Evolutionary conservation across 2,888 invertebrate genomes (phyloP), one percentile per base, ranked within the genome.

Genomic region (Dioctria rufipes): DNA sequence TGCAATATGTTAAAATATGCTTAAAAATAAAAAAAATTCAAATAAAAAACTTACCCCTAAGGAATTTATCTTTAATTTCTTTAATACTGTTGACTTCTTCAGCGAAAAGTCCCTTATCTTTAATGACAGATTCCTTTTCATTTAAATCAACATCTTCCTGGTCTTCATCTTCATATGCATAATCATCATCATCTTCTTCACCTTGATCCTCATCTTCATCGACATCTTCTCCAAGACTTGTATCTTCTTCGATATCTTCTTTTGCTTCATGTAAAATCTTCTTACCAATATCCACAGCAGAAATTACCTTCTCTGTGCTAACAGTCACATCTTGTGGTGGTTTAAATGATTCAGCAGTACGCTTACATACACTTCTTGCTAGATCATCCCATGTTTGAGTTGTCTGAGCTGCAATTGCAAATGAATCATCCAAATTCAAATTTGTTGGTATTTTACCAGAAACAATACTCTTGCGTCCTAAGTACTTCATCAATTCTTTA

Each of bases 401-500:
- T 3, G 83, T 83, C 11, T 83, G 82, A 9, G 49, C 49, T 9
- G 67, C 65, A 42, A 80, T 77, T 4, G 51, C 11, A 6, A 40
- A 5, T 2, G 83, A 84, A 0, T 84, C 84, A 5, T 84, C 84
- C 8, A 85, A 83, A 71, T 86, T 86, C 69, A 85, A 84, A 82
- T 86, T 81, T 5, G 82, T 81, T 0, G 86, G 85, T 63, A 86
- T 82, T 63, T 85, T 85, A 77, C 85, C 86, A 6, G 87, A 86
- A 67, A 86, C 81, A 71, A 86, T 84, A 46, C 86, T 83, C 66
- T 86, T 86, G 77, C 87, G 83, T n/a, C 87, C 86, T 0, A 87
- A 87, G 81, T 87, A 89, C 65, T 86, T 87, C 86, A 95, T 92
- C 54, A 94, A 91, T 78, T 92, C 90, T 84, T 92, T 92, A 85